Base-by-base conservation (phyloP, 2,113 vertebrate species). In the Aleadryas rufinucha region DNA sequence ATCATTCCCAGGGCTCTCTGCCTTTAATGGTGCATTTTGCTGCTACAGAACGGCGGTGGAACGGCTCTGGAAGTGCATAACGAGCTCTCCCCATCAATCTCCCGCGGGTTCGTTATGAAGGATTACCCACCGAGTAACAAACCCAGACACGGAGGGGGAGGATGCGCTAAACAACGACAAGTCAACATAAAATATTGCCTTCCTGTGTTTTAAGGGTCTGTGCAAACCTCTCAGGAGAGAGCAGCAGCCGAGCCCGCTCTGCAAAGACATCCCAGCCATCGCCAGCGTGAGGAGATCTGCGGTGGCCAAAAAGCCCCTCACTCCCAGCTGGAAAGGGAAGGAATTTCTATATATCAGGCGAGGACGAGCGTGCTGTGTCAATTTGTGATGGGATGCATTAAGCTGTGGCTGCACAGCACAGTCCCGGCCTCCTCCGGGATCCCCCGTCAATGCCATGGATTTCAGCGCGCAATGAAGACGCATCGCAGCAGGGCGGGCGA, bases 1-100 rank as follows among this genome's bases (percentile, higher is more conserved):
- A 90, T 89, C 90, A 94, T 87, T 94, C 90, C 95, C 85, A 87
- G 72, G 69, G 90, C 93, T 94, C 92, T 96, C 95, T 95, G 95
- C 96, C 91, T 93, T 96, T 95, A 53, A 79, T 45, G 86, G 94
- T 83, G 82, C 47, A 66, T 96, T 95, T 95, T 91, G 91, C 95
- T 54, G 70, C 50, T 54, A 60, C 20, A 8, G 78, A 89, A 92
- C 37, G 45, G n/a, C 1, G 2, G 80, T 13, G 33, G 70, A 97
- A 94, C 88, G n/a, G 82, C 69, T 93, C 84, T 42, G 91, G 57
- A 78, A 90, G 64, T 80, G 79, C 68, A 79, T 94, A 95, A 93
- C 35, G 4, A 89, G 84, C 49, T 83, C 94, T 88, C 74, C 92
- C 95, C 91, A 94, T 95, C 92, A 63, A 93, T 96, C 94, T 97